Percentiles rank a stretch among this genome's conserved stretches.
Evolutionary conservation across 2,797 vertebrate genomes (phyloP).

Genomic region (Chanos chanos): DNA sequence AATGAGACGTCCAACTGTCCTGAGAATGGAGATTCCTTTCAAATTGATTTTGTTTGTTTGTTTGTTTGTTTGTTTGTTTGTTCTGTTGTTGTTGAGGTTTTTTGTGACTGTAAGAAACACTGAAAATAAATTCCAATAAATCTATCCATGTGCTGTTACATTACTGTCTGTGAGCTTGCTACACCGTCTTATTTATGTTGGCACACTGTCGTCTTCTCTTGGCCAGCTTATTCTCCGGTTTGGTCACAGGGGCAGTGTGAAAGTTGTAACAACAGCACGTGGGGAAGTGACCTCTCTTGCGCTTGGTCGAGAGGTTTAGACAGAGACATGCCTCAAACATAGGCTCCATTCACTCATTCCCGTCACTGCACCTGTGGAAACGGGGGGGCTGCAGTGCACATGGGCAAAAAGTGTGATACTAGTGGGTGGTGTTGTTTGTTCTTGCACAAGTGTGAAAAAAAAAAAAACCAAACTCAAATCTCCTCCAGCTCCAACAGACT

Average conservation of each 20-base stretch:
- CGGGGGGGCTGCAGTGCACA: conserved; percentile 26
- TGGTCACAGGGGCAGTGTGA: conserved; percentile 26
- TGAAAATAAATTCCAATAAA: conserved; percentile 32
- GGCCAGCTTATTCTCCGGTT: conserved; percentile 6
- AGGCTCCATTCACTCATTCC: conserved; percentile 23
- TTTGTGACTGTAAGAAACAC: conserved; percentile 55
- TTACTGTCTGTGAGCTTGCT: background rate
- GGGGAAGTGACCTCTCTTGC: conserved; percentile 23
- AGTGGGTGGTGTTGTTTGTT: conserved; percentile 21
- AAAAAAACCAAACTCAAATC: too few species aligned
- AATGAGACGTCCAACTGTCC: conserved; percentile 24
- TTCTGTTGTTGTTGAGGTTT: too few species aligned
- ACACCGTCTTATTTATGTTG: background rate
- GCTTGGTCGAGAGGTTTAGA: conserved; percentile 40
- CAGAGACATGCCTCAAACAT: conserved; percentile 19
- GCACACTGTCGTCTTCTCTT: background rate
- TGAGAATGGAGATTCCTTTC: conserved; percentile 16
- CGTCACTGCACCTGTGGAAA: background rate
- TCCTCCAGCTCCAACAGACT: too few species aligned
- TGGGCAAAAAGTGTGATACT: conserved; percentile 50
- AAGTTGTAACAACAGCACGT: conserved; percentile 23
- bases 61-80: conserved; percentile 43
- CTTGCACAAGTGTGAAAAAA: conserved; percentile 15
- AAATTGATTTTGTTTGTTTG: conserved; percentile 33
- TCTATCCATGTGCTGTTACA: conserved; percentile 26